Percentiles rank a stretch among this genome's conserved stretches.
Evolutionary conservation across 1,140 invertebrate genomes (phyloP).

Genomic region (Piezodorus guildinii): DNA sequence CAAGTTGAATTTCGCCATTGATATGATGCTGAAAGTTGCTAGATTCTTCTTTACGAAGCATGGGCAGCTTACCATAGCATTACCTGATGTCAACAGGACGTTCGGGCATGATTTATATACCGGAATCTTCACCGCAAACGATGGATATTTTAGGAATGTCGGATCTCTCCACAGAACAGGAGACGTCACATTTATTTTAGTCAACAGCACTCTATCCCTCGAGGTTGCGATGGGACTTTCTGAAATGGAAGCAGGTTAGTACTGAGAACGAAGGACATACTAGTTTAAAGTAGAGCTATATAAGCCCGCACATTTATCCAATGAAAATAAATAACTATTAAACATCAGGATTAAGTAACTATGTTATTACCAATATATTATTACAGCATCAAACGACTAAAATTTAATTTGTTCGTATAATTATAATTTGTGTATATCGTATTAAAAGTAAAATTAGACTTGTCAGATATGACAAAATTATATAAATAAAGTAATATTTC

Average conservation of each 20-base stretch:
- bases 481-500: too few relatives aligned
- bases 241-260: constrained; percentile 10
- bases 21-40: neutral
- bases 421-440: too few relatives aligned
- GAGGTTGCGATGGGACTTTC: constrained; percentile 11
- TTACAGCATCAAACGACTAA: too few relatives aligned
- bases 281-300: too few relatives aligned
- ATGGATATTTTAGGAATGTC: constrained; percentile 12
- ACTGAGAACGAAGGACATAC: neutral
- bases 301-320: too few relatives aligned
- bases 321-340: too few relatives aligned
- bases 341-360: too few relatives aligned
- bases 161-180: constrained; percentile 10
- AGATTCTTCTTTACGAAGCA: neutral
- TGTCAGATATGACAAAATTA: too few relatives aligned
- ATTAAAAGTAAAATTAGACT: too few relatives aligned
- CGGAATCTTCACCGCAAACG: constrained; percentile 3
- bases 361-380: too few relatives aligned
- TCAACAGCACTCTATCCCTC: neutral
- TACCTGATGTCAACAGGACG: neutral
- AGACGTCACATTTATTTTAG: neutral
- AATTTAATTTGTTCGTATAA: too few relatives aligned
- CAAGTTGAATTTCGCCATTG: neutral
- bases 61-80: neutral
- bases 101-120: constrained; percentile 6